Base-by-base conservation (phyloP, 2,888 invertebrate genomes). In the Rotaria socialis region DNA sequence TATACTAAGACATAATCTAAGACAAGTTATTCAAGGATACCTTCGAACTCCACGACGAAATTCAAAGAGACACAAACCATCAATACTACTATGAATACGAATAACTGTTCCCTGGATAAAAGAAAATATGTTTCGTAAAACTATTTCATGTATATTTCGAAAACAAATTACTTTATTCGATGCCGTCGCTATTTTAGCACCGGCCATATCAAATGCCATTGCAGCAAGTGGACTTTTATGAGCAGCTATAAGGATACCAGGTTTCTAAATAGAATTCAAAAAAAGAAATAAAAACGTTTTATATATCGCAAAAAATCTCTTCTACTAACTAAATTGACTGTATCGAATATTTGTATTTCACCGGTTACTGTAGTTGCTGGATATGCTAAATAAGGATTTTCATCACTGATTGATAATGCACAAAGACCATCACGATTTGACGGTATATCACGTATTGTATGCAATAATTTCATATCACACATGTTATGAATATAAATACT, bases 401-500 rank as follows among this genome's bases (percentile, higher is more conserved):
- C 96, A 89, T 94, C 95, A 92, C 94, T 94, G 86, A 94, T 94
- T 87, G 96, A 95, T 86, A 97, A 93, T 87, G 96, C 96, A 92
- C 96, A 96, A 88, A 97, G 93, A 41, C 99, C 99, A 89, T 93
- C 93, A 87, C 95, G 94, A 93, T 99, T 99, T 88, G 95, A 95
- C 88, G 99, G 98, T 88, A 98, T 98, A 92, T 99, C 98, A 89
- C 96, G 94, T 91, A 99, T 98, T 87, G 96, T 97, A 92, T 99
- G 98, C 90, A 98, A 93, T 88, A 97, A 95, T 92, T 96, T 96
- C 97, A 97, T 97, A 92, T 97, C 96, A 27, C 91, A 94, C 90
- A 99, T 97, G 92, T 97, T 97, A 93, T 99, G 98, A 91, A 99
- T 96, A 92, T 97, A 97, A 89, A 99, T 93, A 89, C 96, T 96